phyloP scores from a whole-genome alignment of 2,113 vertebrate genomes.

The Centrocercus urophasianus region DNA sequence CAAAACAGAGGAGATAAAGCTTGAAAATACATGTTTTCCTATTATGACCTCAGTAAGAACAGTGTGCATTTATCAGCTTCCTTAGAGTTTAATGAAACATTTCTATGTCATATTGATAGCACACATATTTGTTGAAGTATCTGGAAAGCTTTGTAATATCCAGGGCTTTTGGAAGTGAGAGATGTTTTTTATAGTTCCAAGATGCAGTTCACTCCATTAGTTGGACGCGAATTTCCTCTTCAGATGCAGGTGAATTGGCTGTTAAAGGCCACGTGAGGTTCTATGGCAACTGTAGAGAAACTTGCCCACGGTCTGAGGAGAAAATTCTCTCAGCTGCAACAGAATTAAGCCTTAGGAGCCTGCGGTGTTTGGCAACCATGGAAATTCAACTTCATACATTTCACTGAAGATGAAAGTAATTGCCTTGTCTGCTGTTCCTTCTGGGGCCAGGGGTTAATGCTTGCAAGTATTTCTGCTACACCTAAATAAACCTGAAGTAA shows the following conservation, averaged over 20 bases:
- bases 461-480: background rate
- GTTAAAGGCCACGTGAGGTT: background rate
- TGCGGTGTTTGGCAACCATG: conserved; percentile 24
- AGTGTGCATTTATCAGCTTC: background rate
- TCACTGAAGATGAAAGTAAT: background rate
- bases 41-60: background rate
- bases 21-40: background rate
- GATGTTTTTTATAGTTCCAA: background rate
- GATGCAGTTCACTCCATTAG: background rate
- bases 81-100: background rate
- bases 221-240: background rate
- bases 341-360: background rate
- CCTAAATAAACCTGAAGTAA: background rate
- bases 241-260: background rate
- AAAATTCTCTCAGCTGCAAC: background rate
- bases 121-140: background rate
- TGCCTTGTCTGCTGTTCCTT: background rate
- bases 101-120: background rate
- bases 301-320: background rate
- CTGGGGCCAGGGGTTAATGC: background rate
- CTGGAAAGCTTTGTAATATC: background rate
- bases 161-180: background rate
- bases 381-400: background rate
- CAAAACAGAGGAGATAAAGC: background rate
- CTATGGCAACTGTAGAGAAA: background rate